Evolutionary conservation across 2,113 vertebrate genomes (phyloP), one percentile per base, ranked within the genome.

Genomic region (Agapornis roseicollis): DNA sequence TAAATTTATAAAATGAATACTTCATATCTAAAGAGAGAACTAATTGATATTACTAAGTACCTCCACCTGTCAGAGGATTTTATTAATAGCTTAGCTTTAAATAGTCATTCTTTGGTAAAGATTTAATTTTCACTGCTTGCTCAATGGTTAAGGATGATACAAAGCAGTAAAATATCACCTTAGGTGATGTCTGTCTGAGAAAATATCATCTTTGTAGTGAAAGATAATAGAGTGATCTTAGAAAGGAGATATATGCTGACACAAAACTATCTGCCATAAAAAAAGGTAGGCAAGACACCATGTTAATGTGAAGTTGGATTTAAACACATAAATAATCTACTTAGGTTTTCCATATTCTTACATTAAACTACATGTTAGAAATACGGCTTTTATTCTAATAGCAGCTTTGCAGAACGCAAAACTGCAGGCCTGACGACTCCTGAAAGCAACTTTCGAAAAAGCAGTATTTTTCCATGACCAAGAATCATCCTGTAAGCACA

Each of bases 1-100:
- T 97, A 96, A 97, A 97, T 97, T 97, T 98, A 97, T 96, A 93
- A 80, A 97, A 96, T 97, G 93, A 91, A 96, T 97, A 93, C 94
- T 97, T 97, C 96, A 97, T 97, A 85, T 92, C 94, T 93, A 49
- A 97, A 94, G 93, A 80, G 95, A 93, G 77, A 97, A 97, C 92
- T 96, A 71, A 96, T 97, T 97, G 95, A 96, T 97, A 97, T 96
- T 96, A 92, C 93, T 93, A 93, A 87, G 91, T 87, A 70, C 87
- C 53, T 97, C 93, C 97, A 96, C 93, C 97, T 97, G 97, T 72
- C 93, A 95, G 88, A 96, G 66, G 78, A 85, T 95, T 97, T 89
- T 91, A 97, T 92, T 79, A 89, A 88, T 85, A 87, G 77, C 91
- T 95, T 89, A 41, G 82, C 6, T 77, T 78, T 97, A 96, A 97